These are phyloP conservation scores for Xenentodon cancila DNA, from an alignment of 2,797 vertebrate species.

Conservation along the genomic window DNA sequence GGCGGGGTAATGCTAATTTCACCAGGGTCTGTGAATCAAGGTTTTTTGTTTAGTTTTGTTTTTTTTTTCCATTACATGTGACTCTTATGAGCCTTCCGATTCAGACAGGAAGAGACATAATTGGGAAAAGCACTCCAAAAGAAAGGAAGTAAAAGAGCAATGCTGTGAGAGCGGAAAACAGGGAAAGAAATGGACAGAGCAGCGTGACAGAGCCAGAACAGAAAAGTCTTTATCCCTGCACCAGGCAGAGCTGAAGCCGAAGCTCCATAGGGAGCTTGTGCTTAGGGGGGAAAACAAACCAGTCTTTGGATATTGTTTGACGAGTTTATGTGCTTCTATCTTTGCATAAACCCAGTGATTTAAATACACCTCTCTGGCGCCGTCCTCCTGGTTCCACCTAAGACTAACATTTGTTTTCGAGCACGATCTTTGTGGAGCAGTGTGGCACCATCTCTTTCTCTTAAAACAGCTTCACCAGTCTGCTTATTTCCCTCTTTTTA, in stretches of 20 bases:
- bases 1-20: no score
- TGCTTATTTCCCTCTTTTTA: background rate
- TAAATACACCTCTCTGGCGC: constrained; percentile 13
- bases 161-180: constrained; percentile 25
- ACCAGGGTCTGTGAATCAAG: no score
- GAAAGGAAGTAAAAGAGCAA: constrained; percentile 22
- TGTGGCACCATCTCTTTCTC: constrained; percentile 2
- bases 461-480: constrained; percentile 10
- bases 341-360: constrained; percentile 11
- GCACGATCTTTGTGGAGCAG: constrained; percentile 33
- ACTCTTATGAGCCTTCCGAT: no score
- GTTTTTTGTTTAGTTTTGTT: no score
- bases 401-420: constrained; percentile 66
- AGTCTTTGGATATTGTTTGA: background rate
- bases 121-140: background rate
- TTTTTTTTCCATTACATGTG: no score
- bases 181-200: constrained; percentile 44
- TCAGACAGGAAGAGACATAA: background rate
- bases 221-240: constrained; percentile 61
- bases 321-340: background rate
- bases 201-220: constrained; percentile 58
- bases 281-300: constrained; percentile 3
- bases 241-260: constrained; percentile 20
- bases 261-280: constrained; percentile 25
- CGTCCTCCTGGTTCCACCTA: constrained; percentile 42